Evolutionary conservation across 92 coral and sea anemone genomes (phyloP), one percentile per base, ranked within the genome.

Genomic region (Porites cylindrica): DNA sequence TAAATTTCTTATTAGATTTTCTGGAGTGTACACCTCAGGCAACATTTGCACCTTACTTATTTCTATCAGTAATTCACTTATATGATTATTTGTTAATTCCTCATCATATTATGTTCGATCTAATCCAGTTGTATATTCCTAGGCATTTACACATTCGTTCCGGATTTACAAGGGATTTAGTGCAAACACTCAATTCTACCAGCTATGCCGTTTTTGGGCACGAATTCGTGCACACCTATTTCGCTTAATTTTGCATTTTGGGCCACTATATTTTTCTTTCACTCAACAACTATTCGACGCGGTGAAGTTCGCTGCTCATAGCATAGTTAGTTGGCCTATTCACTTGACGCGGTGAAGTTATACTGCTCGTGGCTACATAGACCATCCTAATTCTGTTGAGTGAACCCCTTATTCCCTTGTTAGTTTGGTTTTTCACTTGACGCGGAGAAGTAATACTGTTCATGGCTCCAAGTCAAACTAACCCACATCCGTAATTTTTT

Each of bases 1-100:
- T 69, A 24, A 20, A 69, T 24, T 69, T 69, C 12, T 51, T 69
- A 24, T 69, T 69, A 7, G 73, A 69, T 26, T 69, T 69, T 69
- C 73, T 69, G 3, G 73, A 69, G 3, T 51, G 51, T 4, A 14
- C 73, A 8, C 73, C 73, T 24, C 51, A 69, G 13, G 73, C 12
- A 69, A 8, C 73, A 10, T 11, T 11, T 26, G 73, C 51, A 8
- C 51, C 73, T 9, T 50, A 69, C 14, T 11, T 69, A 1, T 69
- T 69, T 14, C 16, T 69, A 24, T 69, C 18, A 4, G 6, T 69
- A 16, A 26, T 69, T 12, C 73, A 51, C n/a, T 69, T 32, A 26
- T 24, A 51, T 69, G 73, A 69, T 69, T 69, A 69, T 26, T 14
- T 69, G 16, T 23, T 10, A 26, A 26, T 69, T 12, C 73, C 73